Percentiles rank a stretch among this genome's conserved stretches.
Evolutionary conservation across 2,797 vertebrate genomes (phyloP).

Genomic region (Aldrovandia affinis): DNA sequence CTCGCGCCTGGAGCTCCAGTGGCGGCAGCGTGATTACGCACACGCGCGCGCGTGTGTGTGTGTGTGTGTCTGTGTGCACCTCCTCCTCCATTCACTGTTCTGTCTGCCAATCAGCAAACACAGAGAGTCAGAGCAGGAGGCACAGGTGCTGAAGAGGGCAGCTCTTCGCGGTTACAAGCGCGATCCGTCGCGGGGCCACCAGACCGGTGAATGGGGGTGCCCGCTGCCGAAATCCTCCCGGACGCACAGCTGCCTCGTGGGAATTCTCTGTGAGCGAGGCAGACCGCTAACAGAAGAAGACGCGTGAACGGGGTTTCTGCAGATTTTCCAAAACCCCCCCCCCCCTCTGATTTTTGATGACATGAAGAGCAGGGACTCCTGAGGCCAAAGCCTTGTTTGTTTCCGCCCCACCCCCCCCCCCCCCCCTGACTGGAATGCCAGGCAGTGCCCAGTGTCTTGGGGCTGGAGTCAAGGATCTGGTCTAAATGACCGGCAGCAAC

Average conservation of each 20-base stretch:
- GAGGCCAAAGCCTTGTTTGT: not conserved
- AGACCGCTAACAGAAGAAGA: constrained; percentile 65
- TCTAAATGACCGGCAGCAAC: constrained; percentile 87
- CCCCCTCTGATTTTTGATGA: not conserved
- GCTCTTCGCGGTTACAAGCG: not conserved
- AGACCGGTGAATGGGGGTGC: not conserved
- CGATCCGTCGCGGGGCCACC: not conserved
- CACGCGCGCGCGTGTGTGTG: not conserved
- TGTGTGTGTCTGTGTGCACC: constrained; percentile 11
- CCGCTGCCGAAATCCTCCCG: not conserved
- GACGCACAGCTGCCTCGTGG: not conserved
- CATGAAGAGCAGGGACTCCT: not conserved
- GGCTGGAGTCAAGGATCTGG: constrained; percentile 22
- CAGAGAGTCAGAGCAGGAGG: not conserved
- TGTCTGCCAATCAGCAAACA: not conserved
- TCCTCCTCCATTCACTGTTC: not conserved
- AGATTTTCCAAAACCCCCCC: constrained; percentile 48
- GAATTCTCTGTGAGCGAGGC: not conserved
- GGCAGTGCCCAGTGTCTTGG: not conserved
- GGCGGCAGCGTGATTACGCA: not conserved
- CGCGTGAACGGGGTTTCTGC: constrained; percentile 46
- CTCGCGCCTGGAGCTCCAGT: not conserved
- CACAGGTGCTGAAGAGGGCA: not conserved
- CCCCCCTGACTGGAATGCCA: constrained; percentile 47
- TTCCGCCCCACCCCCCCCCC: not conserved